Conservation (phyloP, 2,797 vertebrate species). For the Myripristis murdjan region DNA sequence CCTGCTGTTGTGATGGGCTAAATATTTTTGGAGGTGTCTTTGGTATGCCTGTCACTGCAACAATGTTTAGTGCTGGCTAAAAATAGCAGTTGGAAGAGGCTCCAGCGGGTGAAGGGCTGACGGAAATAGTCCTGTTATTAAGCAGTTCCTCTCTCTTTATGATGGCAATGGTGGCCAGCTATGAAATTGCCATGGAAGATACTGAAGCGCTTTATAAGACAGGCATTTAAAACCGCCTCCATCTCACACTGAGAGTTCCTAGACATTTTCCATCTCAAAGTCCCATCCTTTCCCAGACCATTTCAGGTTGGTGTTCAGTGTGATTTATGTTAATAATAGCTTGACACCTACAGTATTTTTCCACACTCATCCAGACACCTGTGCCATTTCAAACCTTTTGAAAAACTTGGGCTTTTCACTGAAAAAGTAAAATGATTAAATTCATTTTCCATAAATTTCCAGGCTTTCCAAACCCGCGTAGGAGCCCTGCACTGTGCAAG, state of each 20-base stretch:
- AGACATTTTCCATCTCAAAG: background rate
- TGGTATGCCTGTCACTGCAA: conserved; percentile 53
- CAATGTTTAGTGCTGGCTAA: conserved; percentile 52
- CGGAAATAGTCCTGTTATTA: conserved; percentile 70
- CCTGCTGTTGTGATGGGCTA: conserved; percentile 31
- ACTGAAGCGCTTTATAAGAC: conserved; percentile 1
- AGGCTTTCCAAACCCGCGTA: background rate
- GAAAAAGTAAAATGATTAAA: background rate
- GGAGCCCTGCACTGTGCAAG: background rate
- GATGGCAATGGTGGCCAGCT: conserved; percentile 23
- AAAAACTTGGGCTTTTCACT: background rate
- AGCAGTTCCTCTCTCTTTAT: conserved; percentile 51
- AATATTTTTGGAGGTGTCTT: conserved; percentile 62
- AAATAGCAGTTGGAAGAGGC: conserved; percentile 67
- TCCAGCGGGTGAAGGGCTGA: background rate
- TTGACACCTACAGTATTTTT: background rate
- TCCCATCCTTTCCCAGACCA: background rate
- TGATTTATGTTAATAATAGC: background rate
- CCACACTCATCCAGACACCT: background rate
- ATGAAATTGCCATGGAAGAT: conserved; percentile 41
- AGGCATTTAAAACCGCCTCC: conserved; percentile 12
- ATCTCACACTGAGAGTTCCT: background rate
- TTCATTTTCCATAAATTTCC: background rate
- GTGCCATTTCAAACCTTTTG: background rate
- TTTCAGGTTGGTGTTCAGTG: background rate